Percentiles rank a stretch among this genome's conserved stretches.
These are phyloP conservation scores for Plodia interpunctella DNA, from an alignment of 1,140 invertebrate genomes.

Conservation along the genomic window DNA sequence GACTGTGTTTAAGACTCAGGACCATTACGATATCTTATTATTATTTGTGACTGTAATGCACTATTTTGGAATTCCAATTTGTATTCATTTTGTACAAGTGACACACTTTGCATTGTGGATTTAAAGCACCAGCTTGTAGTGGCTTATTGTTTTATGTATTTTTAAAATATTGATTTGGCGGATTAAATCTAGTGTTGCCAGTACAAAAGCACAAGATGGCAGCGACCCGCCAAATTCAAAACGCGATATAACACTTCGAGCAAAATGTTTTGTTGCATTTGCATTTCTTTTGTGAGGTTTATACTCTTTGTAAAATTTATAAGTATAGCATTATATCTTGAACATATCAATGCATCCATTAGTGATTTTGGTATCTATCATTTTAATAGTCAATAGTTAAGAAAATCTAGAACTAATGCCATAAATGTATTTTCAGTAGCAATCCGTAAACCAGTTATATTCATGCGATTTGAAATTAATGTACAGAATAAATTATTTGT, in stretches of 20 bases:
- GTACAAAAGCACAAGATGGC: constrained; percentile 21
- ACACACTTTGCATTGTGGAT: constrained; percentile 40
- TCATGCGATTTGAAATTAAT: constrained; percentile 39
- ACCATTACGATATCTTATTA: constrained; percentile 58
- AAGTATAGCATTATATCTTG: constrained; percentile 8
- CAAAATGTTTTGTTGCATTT: constrained; percentile 23
- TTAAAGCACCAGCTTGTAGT: constrained; percentile 60
- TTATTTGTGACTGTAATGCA: constrained; percentile 57
- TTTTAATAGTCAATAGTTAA: constrained; percentile 35
- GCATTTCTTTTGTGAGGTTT: constrained; percentile 23
- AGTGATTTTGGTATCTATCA: constrained; percentile 20
- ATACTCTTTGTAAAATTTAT: constrained; percentile 14
- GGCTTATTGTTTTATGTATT: constrained; percentile 44
- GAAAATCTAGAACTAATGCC: constrained; percentile 52
- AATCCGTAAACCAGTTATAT: constrained; percentile 52
- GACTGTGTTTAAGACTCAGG: constrained; percentile 68
- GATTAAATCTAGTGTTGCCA: constrained; percentile 22
- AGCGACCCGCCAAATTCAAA: constrained; percentile 18
- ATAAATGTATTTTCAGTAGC: constrained; percentile 54
- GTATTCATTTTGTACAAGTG: constrained; percentile 41
- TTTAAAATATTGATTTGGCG: constrained; percentile 15
- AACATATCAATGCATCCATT: constrained; percentile 19
- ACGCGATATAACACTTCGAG: background rate
- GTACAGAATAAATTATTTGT: constrained; percentile 73
- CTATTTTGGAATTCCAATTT: constrained; percentile 38